These are phyloP conservation scores for Amazona vittata DNA, from an alignment of 2,113 vertebrate species.

Conservation along the genomic window DNA sequence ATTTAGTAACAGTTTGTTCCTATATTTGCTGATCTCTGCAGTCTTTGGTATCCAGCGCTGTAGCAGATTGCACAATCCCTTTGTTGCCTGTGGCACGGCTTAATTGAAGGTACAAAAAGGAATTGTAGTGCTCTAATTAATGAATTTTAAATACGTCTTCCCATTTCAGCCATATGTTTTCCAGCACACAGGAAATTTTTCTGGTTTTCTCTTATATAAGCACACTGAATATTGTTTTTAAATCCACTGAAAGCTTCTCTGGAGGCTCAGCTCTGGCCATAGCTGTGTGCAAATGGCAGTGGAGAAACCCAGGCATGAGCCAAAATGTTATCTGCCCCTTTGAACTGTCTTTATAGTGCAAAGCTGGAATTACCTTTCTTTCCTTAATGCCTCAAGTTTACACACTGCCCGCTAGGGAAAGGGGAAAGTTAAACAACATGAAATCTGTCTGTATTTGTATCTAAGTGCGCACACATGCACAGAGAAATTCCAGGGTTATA, in stretches of 20 bases:
- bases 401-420: background rate
- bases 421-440: background rate
- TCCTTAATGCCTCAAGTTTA: background rate
- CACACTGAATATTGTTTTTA: background rate
- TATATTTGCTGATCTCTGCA: background rate
- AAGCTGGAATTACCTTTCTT: background rate
- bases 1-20: background rate
- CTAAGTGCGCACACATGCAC: accelerated
- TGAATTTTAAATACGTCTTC: background rate
- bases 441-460: background rate
- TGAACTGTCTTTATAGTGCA: background rate
- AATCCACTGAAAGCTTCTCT: background rate
- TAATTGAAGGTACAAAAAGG: background rate
- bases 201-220: background rate
- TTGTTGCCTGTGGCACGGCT: background rate
- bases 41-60: background rate
- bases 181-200: background rate
- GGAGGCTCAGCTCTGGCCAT: background rate
- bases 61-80: background rate
- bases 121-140: background rate
- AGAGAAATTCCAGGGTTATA: background rate
- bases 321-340: background rate
- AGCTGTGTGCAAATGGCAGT: background rate
- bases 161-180: background rate
- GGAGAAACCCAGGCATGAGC: background rate